phyloP scores from a whole-genome alignment of 2,888 invertebrate genomes.

The Oligia latruncula region DNA sequence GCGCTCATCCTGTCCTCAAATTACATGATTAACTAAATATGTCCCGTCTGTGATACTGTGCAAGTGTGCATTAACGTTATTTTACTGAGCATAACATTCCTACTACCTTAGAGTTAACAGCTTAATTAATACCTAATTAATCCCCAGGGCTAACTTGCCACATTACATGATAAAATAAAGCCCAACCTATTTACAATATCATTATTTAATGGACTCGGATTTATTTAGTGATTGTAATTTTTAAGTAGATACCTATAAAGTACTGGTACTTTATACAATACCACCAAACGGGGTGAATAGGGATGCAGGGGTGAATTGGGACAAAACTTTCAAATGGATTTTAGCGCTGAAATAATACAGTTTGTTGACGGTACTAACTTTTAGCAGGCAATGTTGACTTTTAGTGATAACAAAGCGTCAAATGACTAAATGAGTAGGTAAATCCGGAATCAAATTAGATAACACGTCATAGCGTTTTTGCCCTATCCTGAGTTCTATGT shows the following conservation, averaged over 20 bases:
- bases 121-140: not conserved
- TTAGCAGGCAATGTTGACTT: not conserved
- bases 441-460: not conserved
- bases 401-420: constrained; percentile 9
- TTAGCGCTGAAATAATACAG: too few relatives aligned
- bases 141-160: not conserved
- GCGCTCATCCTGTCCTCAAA: constrained; percentile 92
- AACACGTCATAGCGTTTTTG: constrained; percentile 45
- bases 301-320: too few relatives aligned
- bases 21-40: constrained; percentile 61
- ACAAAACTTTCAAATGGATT: too few relatives aligned
- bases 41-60: constrained; percentile 35
- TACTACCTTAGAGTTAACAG: not conserved
- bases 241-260: not conserved
- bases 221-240: constrained; percentile 4
- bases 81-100: constrained; percentile 13
- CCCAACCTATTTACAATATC: not conserved
- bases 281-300: too few relatives aligned
- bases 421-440: constrained; percentile 34
- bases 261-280: not conserved
- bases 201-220: constrained; percentile 4
- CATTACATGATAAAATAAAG: not conserved
- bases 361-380: not conserved
- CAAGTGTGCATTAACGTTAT: constrained; percentile 1
- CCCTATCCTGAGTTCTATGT: constrained; percentile 15